Evolutionary conservation across 2,888 invertebrate species (phyloP), one percentile per base, ranked within the genome.

Genomic region (Maniola hyperantus): DNA sequence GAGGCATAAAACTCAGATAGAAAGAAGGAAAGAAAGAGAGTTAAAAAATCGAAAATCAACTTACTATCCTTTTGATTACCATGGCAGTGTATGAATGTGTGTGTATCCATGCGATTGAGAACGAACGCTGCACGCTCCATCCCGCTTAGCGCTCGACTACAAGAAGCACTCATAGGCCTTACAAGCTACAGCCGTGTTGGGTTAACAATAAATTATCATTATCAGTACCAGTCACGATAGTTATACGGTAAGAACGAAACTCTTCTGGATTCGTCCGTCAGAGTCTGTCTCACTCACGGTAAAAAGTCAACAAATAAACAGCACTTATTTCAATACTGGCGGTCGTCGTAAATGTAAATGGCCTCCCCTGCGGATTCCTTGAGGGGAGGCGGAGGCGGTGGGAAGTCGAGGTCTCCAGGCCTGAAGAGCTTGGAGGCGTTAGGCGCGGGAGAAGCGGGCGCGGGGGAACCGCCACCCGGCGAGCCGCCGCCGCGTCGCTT

Each of bases 291-390:
- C 11, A 11, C 46, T 7, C 46, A 15, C 15, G 6, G 6, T 6
- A n/a, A 15, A n/a, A n/a, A 7, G n/a, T 46, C n/a, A 15, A 15
- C 15, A 7, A 46, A 39, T 39, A 39, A n/a, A 46, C 46, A 55
- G 55, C 66, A 50, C 59, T 77, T 34, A 42, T 50, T 77, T 88
- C 88, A 90, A 76, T 91, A 91, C 78, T 88, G 90, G 71, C 87
- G 87, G 74, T 92, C 91, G 77, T 91, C 89, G 83, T 92, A 92
- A 34, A 92, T 91, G 79, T 92, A 92, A 74, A 95, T 95, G 54
- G 95, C 94, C 79, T 95, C 95, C 6, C 95, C 95, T 50, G 95
- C 95, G 70, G 95, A 93, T 76, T 95, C 95, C 80, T 95, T 95
- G 75, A 81, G 91, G 66, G 93, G 93, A 71, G 81, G 92, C 70